phyloP scores from a whole-genome alignment of 2,113 vertebrate species.

The Paradoxurus hermaphroditus region DNA sequence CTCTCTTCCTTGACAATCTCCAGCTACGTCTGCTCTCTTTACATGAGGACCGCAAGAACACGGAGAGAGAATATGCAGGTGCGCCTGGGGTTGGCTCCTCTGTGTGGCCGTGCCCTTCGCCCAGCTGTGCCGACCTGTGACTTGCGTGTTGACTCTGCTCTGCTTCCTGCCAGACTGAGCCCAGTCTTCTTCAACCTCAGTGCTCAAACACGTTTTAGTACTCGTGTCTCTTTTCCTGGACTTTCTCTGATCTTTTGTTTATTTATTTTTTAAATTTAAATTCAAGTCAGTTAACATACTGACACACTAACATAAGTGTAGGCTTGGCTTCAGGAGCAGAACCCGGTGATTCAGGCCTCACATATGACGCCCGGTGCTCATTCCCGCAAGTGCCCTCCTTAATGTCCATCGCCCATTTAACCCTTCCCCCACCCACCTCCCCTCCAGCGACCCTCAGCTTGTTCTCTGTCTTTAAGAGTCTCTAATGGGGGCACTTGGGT shows the following conservation, averaged over 20 bases:
- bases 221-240: not conserved
- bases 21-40: not conserved
- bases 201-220: not conserved
- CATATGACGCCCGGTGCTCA: too few species aligned
- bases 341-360: too few species aligned
- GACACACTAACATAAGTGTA: too few species aligned
- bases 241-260: not conserved
- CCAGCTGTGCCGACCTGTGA: fast-evolving
- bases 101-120: fast-evolving
- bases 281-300: too few species aligned
- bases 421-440: too few species aligned
- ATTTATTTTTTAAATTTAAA: too few species aligned
- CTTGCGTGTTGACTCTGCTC: not conserved
- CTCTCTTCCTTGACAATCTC: not conserved
- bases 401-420: too few species aligned
- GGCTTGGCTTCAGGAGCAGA: too few species aligned
- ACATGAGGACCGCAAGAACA: fast-evolving
- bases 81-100: fast-evolving
- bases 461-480: too few species aligned
- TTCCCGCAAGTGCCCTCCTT: too few species aligned
- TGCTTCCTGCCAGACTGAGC: not conserved
- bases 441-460: too few species aligned
- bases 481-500: too few species aligned
- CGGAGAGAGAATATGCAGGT: fast-evolving
- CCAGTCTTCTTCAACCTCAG: not conserved